phyloP scores from a whole-genome alignment of 2,113 vertebrate species.

The Centrocercus urophasianus region DNA sequence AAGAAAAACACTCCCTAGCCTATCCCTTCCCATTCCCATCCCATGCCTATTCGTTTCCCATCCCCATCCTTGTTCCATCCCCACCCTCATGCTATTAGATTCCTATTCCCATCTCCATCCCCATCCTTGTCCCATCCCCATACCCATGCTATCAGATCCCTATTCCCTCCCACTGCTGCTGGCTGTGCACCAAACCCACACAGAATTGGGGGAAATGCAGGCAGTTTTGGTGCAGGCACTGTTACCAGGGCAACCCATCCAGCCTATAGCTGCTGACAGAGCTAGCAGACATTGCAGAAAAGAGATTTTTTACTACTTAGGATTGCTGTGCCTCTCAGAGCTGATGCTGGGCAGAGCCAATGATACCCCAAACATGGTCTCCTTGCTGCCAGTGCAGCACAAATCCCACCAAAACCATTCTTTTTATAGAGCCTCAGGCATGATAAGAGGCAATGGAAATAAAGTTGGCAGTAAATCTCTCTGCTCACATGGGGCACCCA shows the following conservation, averaged over 20 bases:
- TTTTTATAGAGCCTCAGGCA: accelerated
- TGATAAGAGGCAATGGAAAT: background rate
- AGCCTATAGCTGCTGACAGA: background rate
- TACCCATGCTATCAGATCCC: no score
- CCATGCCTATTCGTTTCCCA: background rate
- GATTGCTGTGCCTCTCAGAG: background rate
- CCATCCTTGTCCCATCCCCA: background rate
- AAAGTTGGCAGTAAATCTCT: background rate
- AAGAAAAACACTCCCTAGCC: background rate
- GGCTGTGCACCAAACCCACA: background rate
- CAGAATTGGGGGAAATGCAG: background rate
- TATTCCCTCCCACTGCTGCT: background rate
- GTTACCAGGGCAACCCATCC: slow-evolving; percentile 48
- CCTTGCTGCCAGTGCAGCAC: background rate
- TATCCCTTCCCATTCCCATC: background rate
- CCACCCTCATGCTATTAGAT: background rate
- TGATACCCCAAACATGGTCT: accelerated
- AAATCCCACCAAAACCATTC: background rate
- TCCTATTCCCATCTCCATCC: background rate
- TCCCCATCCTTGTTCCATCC: background rate
- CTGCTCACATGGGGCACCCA: accelerated
- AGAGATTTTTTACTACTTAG: background rate
- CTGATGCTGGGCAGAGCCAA: background rate
- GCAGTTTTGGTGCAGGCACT: slow-evolving; percentile 15
- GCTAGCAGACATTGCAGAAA: background rate